These are phyloP conservation scores for Pissodes strobi DNA, from an alignment of 1,140 invertebrate genomes.

Conservation along the genomic window DNA sequence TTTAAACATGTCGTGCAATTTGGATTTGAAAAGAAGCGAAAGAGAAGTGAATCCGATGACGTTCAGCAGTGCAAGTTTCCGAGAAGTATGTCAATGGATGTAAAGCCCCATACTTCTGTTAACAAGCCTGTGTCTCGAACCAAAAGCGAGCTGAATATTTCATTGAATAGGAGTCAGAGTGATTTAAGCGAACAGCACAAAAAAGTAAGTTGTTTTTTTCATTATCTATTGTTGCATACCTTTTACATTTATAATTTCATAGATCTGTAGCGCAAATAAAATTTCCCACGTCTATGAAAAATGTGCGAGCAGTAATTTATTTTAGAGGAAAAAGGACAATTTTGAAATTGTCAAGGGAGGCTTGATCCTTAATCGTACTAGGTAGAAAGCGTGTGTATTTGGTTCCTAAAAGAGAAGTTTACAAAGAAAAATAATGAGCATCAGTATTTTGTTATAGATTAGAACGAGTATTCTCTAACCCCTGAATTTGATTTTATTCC, in stretches of 20 bases:
- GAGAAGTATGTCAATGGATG: constrained; percentile 59
- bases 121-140: constrained; percentile 22
- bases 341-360: too few species aligned
- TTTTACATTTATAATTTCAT: background rate
- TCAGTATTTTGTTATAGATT: too few species aligned
- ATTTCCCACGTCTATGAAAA: too few species aligned
- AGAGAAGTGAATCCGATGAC: constrained; percentile 62
- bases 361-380: too few species aligned
- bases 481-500: too few species aligned
- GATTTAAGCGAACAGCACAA: constrained; percentile 66
- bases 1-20: constrained; percentile 25
- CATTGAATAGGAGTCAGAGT: constrained; percentile 23
- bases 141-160: constrained; percentile 43
- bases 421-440: too few species aligned
- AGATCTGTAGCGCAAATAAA: too few species aligned
- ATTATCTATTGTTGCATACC: background rate
- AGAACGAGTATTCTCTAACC: too few species aligned
- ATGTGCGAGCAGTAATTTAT: too few species aligned
- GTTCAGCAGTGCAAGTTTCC: constrained; percentile 54
- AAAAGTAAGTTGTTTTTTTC: constrained; percentile 59
- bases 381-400: too few species aligned
- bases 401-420: too few species aligned
- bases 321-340: too few species aligned
- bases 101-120: constrained; percentile 1
- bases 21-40: constrained; percentile 50